Evolutionary conservation across 2,888 invertebrate genomes (phyloP), one percentile per base, ranked within the genome.

Genomic region (Oscheius sp.): DNA sequence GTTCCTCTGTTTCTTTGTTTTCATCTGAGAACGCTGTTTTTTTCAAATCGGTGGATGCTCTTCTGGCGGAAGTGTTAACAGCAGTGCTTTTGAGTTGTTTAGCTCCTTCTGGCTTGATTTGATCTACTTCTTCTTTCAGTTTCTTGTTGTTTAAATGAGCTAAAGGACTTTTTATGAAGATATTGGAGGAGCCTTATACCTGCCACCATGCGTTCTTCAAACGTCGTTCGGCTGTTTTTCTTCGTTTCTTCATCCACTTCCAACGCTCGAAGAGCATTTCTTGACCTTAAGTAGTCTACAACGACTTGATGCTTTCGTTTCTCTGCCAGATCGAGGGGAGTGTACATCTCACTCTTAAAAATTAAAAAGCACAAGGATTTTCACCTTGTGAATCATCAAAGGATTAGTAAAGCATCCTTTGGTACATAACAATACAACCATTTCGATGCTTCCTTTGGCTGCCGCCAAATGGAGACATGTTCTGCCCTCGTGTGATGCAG

Each of bases 401-500:
- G 83, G 72, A 71, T 85, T 77, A 17, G 78, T 65, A 33, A 73
- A 68, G 9, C 80, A 80, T 24, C 78, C 75, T n/a, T 71, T 72
- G 2, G 72, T 78, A 66, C 86, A 83, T n/a, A 87, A 72, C 80
- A 91, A 89, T 87, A 92, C 94, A 87, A 95, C 94, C 88, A 95
- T 91, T 87, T 95, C 95, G 3, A 95, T 91, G 86, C 95, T 93
- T 82, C 96, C 95, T 81, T 69, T 61, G n/a, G 83, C 80, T 1
- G 83, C 80, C 0, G 83, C 95, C 71, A 97, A 91, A 87, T 98
- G 97, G 47, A 98, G 88, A 22, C 94, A 91, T 24, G 94, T 94
- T 70, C 94, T 91, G 0, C 96, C 96, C 85, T 94, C 94, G 81
- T 93, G 93, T 86, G 96, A 96, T 2, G 92, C 78, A n/a, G 91